Conservation (phyloP, 30 jellyfish, hydroid and myxozoan species). For the Turritopsis dohrnii region DNA sequence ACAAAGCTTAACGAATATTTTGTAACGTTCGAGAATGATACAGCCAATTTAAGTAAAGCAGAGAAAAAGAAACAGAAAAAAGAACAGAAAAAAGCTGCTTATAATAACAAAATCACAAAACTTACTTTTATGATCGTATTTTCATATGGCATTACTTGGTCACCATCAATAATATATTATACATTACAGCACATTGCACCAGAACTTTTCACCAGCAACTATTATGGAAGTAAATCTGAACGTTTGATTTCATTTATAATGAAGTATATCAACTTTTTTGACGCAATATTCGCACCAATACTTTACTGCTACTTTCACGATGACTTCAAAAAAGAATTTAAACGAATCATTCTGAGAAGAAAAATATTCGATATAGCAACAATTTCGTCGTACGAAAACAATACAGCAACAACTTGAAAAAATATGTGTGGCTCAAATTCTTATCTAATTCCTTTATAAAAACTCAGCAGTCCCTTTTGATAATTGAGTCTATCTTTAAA, state of each 20-base stretch:
- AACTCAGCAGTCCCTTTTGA: no score
- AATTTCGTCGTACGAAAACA: background rate
- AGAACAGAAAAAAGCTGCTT: background rate
- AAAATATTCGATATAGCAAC: slow-evolving; percentile 1
- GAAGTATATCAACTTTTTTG: slow-evolving; percentile 26
- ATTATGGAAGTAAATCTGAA: slow-evolving; percentile 8
- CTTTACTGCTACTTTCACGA: slow-evolving; percentile 23
- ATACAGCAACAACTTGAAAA: background rate
- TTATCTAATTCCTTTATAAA: no score
- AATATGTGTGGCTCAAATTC: background rate
- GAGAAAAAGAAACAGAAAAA: slow-evolving; percentile 2
- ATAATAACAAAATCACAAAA: slow-evolving; percentile 1
- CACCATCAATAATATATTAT: slow-evolving; percentile 21
- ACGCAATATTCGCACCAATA: slow-evolving; percentile 26
- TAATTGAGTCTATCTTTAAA: no score
- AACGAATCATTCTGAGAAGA: background rate
- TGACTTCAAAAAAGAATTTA: slow-evolving; percentile 13
- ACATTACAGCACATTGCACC: slow-evolving; percentile 5
- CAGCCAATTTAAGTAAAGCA: background rate
- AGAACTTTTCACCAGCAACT: background rate
- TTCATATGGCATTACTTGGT: slow-evolving; percentile 29
- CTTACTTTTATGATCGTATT: slow-evolving; percentile 11
- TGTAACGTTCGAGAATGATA: background rate
- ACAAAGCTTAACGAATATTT: background rate
- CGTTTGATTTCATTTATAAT: slow-evolving; percentile 10